Evolutionary conservation across 2,888 invertebrate genomes (phyloP).

Genomic region (Hylaea fasciaria): DNA sequence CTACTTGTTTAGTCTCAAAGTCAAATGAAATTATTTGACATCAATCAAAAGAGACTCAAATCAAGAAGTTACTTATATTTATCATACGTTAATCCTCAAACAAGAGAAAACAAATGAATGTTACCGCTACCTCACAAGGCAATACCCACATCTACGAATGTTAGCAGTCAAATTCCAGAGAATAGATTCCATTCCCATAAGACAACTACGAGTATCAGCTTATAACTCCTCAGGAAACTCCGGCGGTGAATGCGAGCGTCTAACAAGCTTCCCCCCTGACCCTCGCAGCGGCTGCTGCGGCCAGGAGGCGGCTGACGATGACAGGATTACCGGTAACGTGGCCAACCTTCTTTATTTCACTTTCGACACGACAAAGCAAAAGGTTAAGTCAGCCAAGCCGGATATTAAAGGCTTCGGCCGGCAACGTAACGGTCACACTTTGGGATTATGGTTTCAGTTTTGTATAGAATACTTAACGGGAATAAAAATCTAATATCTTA

Average conservation of each 20-base stretch:
- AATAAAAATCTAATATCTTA: background rate
- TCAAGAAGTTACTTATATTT: too few relatives aligned
- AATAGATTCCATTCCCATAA: background rate
- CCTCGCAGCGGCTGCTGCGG: constrained; percentile 72
- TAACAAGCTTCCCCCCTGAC: constrained; percentile 64
- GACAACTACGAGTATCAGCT: background rate
- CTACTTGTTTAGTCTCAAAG: too few relatives aligned
- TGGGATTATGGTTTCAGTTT: background rate
- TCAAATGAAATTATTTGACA: too few relatives aligned
- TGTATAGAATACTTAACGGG: background rate
- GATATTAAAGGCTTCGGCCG: constrained; percentile 27
- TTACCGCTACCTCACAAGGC: too few relatives aligned
- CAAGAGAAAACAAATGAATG: too few relatives aligned
- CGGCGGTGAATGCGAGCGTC: constrained; percentile 53
- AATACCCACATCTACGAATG: background rate
- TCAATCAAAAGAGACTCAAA: too few relatives aligned
- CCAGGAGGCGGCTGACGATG: constrained; percentile 61
- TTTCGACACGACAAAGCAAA: constrained; percentile 41
- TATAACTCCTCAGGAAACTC: constrained; percentile 34
- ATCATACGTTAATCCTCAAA: too few relatives aligned
- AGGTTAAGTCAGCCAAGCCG: constrained; percentile 38
- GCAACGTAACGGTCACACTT: constrained; percentile 3
- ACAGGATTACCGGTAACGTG: constrained; percentile 66
- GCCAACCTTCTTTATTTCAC: constrained; percentile 35
- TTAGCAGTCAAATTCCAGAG: background rate